A percentile compares a stretch with the other conserved stretches of the same genome.
Evolutionary conservation across 35 echinoderm and acorn worm species (phyloP).

Genomic region (Heliocidaris tuberculata): DNA sequence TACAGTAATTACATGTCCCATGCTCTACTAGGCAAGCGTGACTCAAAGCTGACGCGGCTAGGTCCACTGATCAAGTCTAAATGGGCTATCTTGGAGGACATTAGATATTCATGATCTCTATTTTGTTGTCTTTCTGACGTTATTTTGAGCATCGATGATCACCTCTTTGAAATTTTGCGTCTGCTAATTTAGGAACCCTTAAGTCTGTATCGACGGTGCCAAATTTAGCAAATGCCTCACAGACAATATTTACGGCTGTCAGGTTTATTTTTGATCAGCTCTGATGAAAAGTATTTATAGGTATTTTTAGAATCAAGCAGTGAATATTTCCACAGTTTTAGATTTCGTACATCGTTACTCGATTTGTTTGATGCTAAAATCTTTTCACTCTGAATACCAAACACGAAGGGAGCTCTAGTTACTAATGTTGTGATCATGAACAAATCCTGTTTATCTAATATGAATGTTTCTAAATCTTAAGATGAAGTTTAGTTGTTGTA

Average conservation of each 20-base stretch:
- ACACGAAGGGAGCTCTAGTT: too few species aligned
- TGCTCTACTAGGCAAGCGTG: neutral
- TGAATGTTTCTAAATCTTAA: too few species aligned
- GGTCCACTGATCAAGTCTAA: neutral
- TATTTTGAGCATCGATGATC: neutral
- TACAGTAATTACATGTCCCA: slow-evolving; percentile 2
- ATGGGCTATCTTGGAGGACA: neutral
- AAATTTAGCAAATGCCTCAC: neutral
- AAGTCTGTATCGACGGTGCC: neutral
- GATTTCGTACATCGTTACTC: neutral
- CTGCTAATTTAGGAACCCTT: neutral
- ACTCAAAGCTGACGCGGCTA: neutral
- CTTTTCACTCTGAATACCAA: neutral
- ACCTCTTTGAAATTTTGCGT: neutral
- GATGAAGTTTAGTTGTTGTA: too few species aligned
- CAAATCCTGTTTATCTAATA: too few species aligned
- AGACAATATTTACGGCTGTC: neutral
- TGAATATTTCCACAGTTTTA: neutral
- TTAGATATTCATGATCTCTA: neutral
- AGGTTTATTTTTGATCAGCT: neutral
- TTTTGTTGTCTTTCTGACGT: neutral
- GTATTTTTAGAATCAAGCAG: neutral
- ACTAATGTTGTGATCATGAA: too few species aligned
- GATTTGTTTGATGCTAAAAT: neutral
- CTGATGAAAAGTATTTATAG: neutral